These are phyloP conservation scores for Cichladusa arquata DNA, from an alignment of 2,113 vertebrate species.

Conservation along the genomic window DNA sequence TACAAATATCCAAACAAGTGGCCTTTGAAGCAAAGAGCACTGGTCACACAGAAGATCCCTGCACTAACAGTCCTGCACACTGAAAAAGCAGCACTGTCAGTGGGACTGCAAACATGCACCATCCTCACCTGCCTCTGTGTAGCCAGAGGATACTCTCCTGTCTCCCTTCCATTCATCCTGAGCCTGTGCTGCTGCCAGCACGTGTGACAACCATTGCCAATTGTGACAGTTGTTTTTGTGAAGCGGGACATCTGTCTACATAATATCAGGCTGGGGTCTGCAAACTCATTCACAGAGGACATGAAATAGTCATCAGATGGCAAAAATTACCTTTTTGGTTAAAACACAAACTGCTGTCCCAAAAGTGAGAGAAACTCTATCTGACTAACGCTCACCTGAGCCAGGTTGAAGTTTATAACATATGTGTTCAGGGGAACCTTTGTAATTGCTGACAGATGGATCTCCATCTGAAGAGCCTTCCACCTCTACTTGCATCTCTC, in stretches of 20 bases:
- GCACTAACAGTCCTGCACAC: accelerated
- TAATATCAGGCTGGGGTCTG: conserved; percentile 23
- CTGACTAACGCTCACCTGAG: background rate
- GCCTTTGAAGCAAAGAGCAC: background rate
- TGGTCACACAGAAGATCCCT: background rate
- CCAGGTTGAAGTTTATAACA: background rate
- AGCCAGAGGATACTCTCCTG: background rate
- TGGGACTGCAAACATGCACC: background rate
- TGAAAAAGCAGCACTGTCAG: background rate
- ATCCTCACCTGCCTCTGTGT: background rate
- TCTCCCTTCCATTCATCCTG: background rate
- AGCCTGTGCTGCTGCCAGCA: conserved; percentile 23
- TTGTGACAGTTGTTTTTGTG: conserved; percentile 49
- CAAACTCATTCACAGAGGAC: conserved; percentile 27
- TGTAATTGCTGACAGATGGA: background rate
- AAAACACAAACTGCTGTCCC: background rate
- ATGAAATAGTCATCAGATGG: conserved; percentile 39
- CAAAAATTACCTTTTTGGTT: conserved; percentile 44
- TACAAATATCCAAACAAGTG: background rate
- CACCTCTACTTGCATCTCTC: background rate
- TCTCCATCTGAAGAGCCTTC: background rate
- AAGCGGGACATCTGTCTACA: conserved; percentile 54
- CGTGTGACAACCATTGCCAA: background rate
- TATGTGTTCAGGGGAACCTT: background rate
- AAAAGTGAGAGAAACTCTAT: background rate